phyloP scores from a whole-genome alignment of 2,888 invertebrate species.

The Amiota communis region DNA sequence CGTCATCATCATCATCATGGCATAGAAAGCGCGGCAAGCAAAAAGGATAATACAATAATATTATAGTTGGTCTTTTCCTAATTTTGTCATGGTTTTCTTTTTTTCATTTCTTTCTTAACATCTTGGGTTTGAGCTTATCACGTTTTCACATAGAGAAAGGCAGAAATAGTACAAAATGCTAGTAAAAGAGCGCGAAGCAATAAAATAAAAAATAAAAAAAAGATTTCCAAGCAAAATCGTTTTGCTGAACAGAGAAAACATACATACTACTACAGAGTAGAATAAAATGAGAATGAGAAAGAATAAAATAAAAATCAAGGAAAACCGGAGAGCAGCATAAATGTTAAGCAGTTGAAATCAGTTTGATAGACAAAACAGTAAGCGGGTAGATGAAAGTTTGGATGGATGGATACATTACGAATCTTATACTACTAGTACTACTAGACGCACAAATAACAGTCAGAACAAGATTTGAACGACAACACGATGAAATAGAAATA shows the following conservation, averaged over 20 bases:
- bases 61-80: no score
- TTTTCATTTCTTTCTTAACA: no score
- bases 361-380: conserved; percentile 15
- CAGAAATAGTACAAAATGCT: conserved; percentile 9
- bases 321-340: conserved; percentile 18
- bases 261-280: neutral
- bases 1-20: no score
- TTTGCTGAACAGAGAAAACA: conserved; percentile 18
- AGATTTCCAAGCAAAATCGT: neutral
- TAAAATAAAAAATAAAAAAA: conserved; percentile 19
- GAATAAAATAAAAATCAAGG: neutral
- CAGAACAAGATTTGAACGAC: neutral
- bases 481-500: conserved; percentile 7
- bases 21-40: no score
- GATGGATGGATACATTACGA: neutral
- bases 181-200: conserved; percentile 12
- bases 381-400: neutral
- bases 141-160: neutral
- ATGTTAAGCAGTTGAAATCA: conserved; percentile 29
- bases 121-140: no score
- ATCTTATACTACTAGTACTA: neutral
- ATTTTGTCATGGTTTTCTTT: no score
- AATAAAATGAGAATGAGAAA: conserved; percentile 19
- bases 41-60: no score
- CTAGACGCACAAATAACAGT: neutral